Evolutionary conservation across 2,797 vertebrate genomes (phyloP), one percentile per base, ranked within the genome.

Genomic region (Diceros bicornis): DNA sequence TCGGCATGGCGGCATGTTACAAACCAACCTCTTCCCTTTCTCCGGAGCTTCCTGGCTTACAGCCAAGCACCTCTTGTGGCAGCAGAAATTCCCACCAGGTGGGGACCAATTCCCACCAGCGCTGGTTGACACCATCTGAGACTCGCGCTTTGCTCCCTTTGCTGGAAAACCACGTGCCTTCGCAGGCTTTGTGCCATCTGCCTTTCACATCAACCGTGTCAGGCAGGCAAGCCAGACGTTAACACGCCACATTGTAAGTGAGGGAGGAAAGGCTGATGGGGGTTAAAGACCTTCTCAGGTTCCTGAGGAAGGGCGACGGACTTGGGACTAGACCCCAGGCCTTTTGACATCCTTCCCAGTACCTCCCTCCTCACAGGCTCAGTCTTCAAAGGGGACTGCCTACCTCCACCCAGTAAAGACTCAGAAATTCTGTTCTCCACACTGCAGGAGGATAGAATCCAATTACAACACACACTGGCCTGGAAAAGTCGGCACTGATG

Each of bases 61-160:
- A 85, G 89, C 20, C 74, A 44, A 27, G 29, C 21, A 64, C 57
- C 55, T 41, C 69, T 14, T 16, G 64, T 2, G 44, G 41, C 69
- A 77, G 77, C 61, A 95, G 44, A 66, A 78, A 86, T 69, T 72
- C 83, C 69, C 62, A 83, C 59, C 52, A 61, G 66, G 37, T 83
- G n/a, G 71, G 52, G 8, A 62, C 47, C 41, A 25, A 4, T 37
- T 37, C 37, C 37, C 41, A 41, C 41, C 41, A 27, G 29, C 29
- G 14, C 72, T 7, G 2, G 41, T 44, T 85, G 18, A 20, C 1
- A 59, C 18, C 71, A 34, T 23, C 50, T 83, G 77, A 90, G 93
- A 81, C 16, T 23, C 7, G 3, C 4, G 29, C 17, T 82, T 44
- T 62, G 79, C 10, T 29, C 4, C 32, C 78, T 21, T 2, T 18